phyloP scores from a whole-genome alignment of 2,797 vertebrate genomes.

The Heteromormyrus szaboi region DNA sequence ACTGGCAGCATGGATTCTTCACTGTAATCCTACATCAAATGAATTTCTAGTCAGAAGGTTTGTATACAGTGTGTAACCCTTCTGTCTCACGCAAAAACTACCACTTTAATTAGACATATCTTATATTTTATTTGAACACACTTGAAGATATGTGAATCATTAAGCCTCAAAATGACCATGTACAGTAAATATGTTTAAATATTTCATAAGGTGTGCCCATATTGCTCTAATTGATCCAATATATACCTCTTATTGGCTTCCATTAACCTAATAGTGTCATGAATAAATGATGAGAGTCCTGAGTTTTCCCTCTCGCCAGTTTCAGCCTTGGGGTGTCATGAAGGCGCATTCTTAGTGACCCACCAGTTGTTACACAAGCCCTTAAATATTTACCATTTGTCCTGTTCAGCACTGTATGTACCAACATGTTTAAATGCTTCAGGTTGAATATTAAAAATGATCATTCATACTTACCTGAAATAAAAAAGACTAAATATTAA shows the following conservation, averaged over 20 bases:
- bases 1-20: not conserved
- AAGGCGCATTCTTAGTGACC: not conserved
- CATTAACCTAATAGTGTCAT: constrained; percentile 50
- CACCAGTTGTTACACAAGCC: not conserved
- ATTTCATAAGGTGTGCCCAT: constrained; percentile 45
- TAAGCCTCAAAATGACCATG: constrained; percentile 26
- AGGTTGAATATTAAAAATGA: not conserved
- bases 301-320: constrained; percentile 31
- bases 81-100: not conserved
- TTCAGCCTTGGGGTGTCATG: constrained; percentile 3
- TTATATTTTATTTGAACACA: not conserved
- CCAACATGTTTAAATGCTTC: not conserved
- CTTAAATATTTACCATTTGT: not conserved
- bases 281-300: constrained; percentile 53
- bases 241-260: constrained; percentile 47
- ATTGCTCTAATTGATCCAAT: constrained; percentile 51
- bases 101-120: not conserved
- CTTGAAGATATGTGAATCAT: not conserved
- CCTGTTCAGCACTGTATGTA: not conserved
- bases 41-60: not conserved
- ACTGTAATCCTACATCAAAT: not conserved
- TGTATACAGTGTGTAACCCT: not conserved
- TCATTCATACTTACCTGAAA: constrained; percentile 4
- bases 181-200: constrained; percentile 44
- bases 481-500: not conserved